These are phyloP conservation scores for Athalia circularis DNA, from an alignment of 2,888 invertebrate species.

Conservation along the genomic window DNA sequence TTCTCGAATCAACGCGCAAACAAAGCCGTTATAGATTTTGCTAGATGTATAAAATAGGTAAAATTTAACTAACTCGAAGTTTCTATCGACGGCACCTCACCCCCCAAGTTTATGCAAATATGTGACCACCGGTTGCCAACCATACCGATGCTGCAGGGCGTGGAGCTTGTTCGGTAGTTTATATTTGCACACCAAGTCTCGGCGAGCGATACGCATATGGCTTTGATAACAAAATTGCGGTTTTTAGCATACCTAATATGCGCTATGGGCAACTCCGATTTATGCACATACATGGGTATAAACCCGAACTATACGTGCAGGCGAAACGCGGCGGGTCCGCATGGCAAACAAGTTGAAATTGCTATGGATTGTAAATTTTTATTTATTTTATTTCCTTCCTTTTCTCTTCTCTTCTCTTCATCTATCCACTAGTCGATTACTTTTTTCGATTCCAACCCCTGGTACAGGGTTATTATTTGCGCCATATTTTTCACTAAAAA, in stretches of 20 bases:
- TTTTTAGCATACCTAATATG: neutral
- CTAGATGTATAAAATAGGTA: neutral
- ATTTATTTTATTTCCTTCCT: neutral
- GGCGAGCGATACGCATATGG: constrained; percentile 3
- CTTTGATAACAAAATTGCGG: constrained; percentile 26
- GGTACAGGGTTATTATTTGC: constrained; percentile 15
- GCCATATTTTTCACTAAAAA: constrained; percentile 15
- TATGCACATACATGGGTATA: neutral
- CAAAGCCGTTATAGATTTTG: neutral
- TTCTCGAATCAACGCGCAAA: neutral
- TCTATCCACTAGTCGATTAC: neutral
- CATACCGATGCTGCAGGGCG: neutral
- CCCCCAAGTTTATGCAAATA: constrained; percentile 29
- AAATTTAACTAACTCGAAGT: neutral
- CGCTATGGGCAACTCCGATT: neutral
- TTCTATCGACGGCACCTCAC: neutral
- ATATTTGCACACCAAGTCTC: constrained; percentile 26
- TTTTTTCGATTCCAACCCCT: neutral
- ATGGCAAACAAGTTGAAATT: constrained; percentile 32
- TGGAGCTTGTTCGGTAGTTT: neutral
- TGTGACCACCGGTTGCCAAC: constrained; percentile 15
- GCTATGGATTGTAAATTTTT: neutral
- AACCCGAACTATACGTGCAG: neutral
- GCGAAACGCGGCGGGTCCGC: neutral
- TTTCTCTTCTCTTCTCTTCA: neutral